Evolutionary conservation across 2,888 invertebrate species (phyloP).

Genomic region (Copidosoma aretas): DNA sequence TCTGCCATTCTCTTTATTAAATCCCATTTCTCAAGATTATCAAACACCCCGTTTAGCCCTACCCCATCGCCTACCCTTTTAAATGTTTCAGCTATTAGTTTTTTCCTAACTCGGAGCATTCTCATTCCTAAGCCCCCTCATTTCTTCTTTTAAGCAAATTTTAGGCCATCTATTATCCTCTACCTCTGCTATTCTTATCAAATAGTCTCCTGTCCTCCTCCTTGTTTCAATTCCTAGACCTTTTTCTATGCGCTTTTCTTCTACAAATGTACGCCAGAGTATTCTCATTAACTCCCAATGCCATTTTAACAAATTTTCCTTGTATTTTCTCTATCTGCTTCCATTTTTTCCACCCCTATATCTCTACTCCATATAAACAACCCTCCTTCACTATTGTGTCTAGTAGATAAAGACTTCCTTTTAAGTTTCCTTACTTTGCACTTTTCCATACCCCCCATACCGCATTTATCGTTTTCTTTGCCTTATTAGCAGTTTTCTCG

Average conservation of each 20-base stretch:
- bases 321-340: background rate
- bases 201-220: background rate
- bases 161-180: slow-evolving; percentile 12
- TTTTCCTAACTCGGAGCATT: slow-evolving; percentile 7
- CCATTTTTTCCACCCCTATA: background rate
- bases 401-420: too few species aligned
- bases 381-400: too few species aligned
- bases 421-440: too few species aligned
- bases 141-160: slow-evolving; percentile 15
- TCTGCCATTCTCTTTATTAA: background rate
- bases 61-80: slow-evolving; percentile 1
- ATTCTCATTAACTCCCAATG: slow-evolving; percentile 10
- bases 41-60: background rate
- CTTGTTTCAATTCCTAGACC: too few species aligned
- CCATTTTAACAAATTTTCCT: background rate
- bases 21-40: background rate
- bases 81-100: background rate
- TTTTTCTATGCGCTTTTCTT: too few species aligned
- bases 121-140: slow-evolving; percentile 7
- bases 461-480: too few species aligned
- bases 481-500: too few species aligned
- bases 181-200: slow-evolving; percentile 3
- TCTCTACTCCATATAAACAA: too few species aligned
- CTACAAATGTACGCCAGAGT: slow-evolving; percentile 13
- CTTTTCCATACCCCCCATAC: too few species aligned